A percentile compares a stretch with the other conserved stretches of the same genome.
Evolutionary conservation across 2,888 invertebrate genomes (phyloP).

Genomic region (Eulithis prunata): DNA sequence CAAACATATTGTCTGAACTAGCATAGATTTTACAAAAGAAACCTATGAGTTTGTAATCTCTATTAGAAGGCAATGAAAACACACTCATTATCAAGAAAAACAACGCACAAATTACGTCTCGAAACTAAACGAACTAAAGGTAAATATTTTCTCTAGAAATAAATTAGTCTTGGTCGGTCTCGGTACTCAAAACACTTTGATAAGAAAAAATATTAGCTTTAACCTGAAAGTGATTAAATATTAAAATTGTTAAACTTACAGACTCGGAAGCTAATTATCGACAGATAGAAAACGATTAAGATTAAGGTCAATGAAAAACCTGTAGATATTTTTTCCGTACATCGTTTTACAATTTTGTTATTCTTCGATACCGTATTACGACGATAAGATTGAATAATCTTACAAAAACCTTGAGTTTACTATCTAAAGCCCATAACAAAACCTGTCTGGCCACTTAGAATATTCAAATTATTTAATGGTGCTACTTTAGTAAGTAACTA

Average conservation of each 20-base stretch:
- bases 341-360: constrained; percentile 7
- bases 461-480: constrained; percentile 27
- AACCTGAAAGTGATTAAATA: not conserved
- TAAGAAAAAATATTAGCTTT: constrained; percentile 12
- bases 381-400: constrained; percentile 31
- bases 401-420: constrained; percentile 26
- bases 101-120: not conserved
- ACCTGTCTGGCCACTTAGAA: constrained; percentile 26
- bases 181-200: constrained; percentile 10
- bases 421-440: constrained; percentile 23
- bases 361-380: constrained; percentile 8
- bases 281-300: constrained; percentile 6
- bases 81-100: constrained; percentile 3
- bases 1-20: too few species aligned
- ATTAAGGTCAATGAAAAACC: constrained; percentile 19
- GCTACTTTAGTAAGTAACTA: constrained; percentile 7
- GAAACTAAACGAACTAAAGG: constrained; percentile 9
- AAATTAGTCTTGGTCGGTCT: constrained; percentile 11
- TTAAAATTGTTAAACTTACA: too few species aligned
- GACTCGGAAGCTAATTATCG: constrained; percentile 16
- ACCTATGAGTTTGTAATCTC: not conserved
- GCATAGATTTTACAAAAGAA: too few species aligned
- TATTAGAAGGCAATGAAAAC: not conserved
- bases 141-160: constrained; percentile 19
- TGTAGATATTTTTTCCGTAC: constrained; percentile 4